These are phyloP conservation scores for Chaitophorus viminalis DNA, from an alignment of 2,888 invertebrate genomes.

Conservation along the genomic window DNA sequence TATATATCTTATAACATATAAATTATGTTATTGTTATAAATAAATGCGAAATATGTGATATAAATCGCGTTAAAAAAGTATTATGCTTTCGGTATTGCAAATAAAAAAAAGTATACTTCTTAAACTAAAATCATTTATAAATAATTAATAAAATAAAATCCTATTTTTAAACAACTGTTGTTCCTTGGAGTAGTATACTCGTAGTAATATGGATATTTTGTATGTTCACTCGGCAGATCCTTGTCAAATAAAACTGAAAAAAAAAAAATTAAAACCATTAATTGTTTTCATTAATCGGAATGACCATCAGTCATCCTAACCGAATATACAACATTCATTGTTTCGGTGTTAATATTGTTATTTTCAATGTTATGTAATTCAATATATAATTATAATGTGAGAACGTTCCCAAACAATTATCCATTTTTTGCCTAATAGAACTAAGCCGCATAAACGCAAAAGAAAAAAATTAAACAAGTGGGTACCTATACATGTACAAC, in stretches of 20 bases:
- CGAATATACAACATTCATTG: constrained; percentile 39
- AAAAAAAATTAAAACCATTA: constrained; percentile 7
- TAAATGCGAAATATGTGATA: not conserved
- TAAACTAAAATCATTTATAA: constrained; percentile 40
- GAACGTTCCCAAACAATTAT: constrained; percentile 58
- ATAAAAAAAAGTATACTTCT: not conserved
- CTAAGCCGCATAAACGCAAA: constrained; percentile 6
- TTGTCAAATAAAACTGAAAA: constrained; percentile 31
- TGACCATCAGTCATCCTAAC: not conserved
- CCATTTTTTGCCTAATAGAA: not conserved
- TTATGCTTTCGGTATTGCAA: not conserved
- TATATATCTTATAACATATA: not conserved
- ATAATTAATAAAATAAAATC: constrained; percentile 27
- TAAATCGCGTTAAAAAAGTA: not conserved
- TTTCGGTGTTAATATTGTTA: not conserved
- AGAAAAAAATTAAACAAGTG: not conserved
- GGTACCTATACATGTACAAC: not conserved
- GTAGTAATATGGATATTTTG: not conserved
- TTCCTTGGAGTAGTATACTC: constrained; percentile 15
- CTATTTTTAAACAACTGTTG: not conserved
- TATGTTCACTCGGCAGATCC: constrained; percentile 22
- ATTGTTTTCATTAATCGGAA: constrained; percentile 41
- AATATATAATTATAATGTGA: constrained; percentile 43
- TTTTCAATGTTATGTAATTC: not conserved
- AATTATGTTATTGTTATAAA: too few relatives aligned